phyloP scores from a whole-genome alignment of 2,113 vertebrate species.

The Columbina picui region DNA sequence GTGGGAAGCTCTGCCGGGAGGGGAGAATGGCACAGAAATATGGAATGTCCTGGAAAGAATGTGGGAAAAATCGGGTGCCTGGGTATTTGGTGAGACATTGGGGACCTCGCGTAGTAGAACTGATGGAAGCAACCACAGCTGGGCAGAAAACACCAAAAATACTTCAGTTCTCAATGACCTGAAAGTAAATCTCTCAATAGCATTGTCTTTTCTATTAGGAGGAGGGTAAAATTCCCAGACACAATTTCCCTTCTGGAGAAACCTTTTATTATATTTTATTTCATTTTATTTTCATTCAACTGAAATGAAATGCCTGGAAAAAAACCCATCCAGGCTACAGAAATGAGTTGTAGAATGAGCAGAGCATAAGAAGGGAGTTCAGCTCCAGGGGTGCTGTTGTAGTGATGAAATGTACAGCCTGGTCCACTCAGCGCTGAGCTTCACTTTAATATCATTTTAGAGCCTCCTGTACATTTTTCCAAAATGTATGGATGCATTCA shows the following conservation, averaged over 20 bases:
- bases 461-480: not conserved
- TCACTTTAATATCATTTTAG: not conserved
- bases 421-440: not conserved
- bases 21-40: not conserved
- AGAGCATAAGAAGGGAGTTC: not conserved
- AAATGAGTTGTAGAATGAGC: not conserved
- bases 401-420: not conserved
- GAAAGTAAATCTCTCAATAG: not conserved
- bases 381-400: not conserved
- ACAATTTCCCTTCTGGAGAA: not conserved
- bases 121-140: accelerated
- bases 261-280: too few relatives aligned
- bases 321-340: not conserved
- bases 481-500: not conserved
- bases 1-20: not conserved
- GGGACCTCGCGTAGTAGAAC: accelerated
- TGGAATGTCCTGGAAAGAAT: not conserved
- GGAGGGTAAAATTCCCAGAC: not conserved
- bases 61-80: accelerated
- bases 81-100: not conserved
- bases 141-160: not conserved
- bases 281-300: not conserved
- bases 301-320: not conserved
- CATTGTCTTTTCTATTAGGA: not conserved
- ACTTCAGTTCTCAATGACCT: not conserved